Conservation (phyloP, 2,888 invertebrate genomes). For the Leptopilina myrica region DNA sequence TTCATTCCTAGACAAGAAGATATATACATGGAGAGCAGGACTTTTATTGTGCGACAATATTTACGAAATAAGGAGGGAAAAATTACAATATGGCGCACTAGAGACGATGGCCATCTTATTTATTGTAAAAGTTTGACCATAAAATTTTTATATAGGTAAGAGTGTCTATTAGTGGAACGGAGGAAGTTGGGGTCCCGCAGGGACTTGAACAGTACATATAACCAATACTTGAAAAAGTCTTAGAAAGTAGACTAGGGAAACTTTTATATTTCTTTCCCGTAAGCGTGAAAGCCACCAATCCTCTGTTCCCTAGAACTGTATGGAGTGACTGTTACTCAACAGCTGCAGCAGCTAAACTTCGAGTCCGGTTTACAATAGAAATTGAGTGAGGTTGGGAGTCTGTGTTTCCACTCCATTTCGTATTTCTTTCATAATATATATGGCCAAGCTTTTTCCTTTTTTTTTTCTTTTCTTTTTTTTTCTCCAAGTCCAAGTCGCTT, state of each 20-base stretch:
- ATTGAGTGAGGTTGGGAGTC: constrained; percentile 30
- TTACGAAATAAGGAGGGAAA: not conserved
- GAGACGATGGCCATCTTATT: constrained; percentile 3
- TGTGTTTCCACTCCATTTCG: constrained; percentile 67
- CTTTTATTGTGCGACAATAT: not conserved
- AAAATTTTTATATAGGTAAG: constrained; percentile 17
- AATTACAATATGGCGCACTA: not conserved
- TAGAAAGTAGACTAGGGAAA: constrained; percentile 17
- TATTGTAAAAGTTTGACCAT: constrained; percentile 7
- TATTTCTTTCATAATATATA: constrained; percentile 63
- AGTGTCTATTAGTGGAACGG: constrained; percentile 10
- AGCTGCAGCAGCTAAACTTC: constrained; percentile 52
- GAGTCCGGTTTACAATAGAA: constrained; percentile 38
- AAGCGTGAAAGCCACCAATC: constrained; percentile 57
- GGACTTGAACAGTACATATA: constrained; percentile 24
- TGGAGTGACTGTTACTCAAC: constrained; percentile 58
- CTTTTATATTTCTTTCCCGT: constrained; percentile 37
- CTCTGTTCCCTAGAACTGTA: constrained; percentile 49
- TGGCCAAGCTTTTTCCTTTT: constrained; percentile 30
- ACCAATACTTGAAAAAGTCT: constrained; percentile 36
- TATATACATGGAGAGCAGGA: not conserved
- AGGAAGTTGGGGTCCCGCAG: constrained; percentile 34
- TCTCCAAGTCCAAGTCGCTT: constrained; percentile 30
- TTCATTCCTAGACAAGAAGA: too few species aligned
- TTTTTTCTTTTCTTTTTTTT: not conserved